A percentile compares a stretch with the other conserved stretches of the same genome.
Evolutionary conservation across 2,888 invertebrate genomes (phyloP).

Genomic region (Synergus laeviventris): DNA sequence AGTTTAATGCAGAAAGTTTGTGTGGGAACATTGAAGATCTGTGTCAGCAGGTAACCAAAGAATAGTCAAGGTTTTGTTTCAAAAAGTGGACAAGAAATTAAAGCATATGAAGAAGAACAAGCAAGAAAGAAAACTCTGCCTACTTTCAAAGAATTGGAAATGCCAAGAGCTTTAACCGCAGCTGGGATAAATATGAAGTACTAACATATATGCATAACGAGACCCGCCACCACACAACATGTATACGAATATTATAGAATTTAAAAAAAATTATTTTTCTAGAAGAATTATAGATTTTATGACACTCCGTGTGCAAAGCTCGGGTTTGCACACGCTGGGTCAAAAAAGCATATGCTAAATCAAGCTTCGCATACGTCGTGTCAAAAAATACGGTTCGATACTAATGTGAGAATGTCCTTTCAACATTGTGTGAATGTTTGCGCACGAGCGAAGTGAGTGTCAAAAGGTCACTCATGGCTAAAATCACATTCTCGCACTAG

Average conservation of each 20-base stretch:
- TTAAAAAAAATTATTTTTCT: too few relatives aligned
- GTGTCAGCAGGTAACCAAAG: conserved; percentile 22
- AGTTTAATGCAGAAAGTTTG: conserved; percentile 28
- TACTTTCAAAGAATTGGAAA: conserved; percentile 8
- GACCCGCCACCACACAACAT: background rate
- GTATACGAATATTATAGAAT: background rate
- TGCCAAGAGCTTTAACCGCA: background rate
- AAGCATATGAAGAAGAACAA: conserved; percentile 13
- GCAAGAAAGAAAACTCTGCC: background rate
- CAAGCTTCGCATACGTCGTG: too few relatives aligned
- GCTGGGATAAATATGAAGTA: conserved; percentile 8
- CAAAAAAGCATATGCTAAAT: too few relatives aligned
- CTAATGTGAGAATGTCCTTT: too few relatives aligned
- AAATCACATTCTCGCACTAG: too few relatives aligned
- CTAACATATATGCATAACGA: background rate
- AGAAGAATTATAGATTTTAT: background rate
- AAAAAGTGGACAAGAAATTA: conserved; percentile 14
- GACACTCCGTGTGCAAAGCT: too few relatives aligned
- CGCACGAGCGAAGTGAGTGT: too few relatives aligned
- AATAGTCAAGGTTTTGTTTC: conserved; percentile 9
- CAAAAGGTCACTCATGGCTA: too few relatives aligned
- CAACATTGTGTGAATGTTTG: too few relatives aligned
- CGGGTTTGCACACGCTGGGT: too few relatives aligned
- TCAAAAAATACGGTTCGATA: too few relatives aligned
- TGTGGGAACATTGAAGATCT: conserved; percentile 34